Conservation (phyloP, 2,113 vertebrate species). For the Xenopus borealis region DNA sequence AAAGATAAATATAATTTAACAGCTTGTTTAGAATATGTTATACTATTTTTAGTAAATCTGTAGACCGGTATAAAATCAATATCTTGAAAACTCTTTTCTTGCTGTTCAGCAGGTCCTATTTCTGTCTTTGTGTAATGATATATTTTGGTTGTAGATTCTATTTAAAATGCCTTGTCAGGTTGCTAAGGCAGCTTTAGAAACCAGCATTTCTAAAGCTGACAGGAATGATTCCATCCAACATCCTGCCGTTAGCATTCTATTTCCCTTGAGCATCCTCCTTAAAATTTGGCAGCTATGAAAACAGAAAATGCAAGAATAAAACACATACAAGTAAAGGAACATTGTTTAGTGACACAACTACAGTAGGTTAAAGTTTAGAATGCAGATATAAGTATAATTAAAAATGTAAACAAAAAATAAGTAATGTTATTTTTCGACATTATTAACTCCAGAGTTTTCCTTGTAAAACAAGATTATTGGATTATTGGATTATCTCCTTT, state of each 20-base stretch:
- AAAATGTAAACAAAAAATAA: neutral
- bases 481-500: too few species aligned
- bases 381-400: neutral
- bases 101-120: slow-evolving; percentile 21
- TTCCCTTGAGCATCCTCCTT: slow-evolving; percentile 39
- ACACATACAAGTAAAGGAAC: slow-evolving; percentile 24
- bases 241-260: slow-evolving; percentile 38
- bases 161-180: slow-evolving; percentile 43
- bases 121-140: slow-evolving; percentile 36
- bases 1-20: too few species aligned
- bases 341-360: slow-evolving; percentile 13
- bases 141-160: slow-evolving; percentile 39
- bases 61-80: slow-evolving; percentile 6
- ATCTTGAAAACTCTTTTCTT: slow-evolving; percentile 1
- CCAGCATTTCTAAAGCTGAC: slow-evolving; percentile 40
- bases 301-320: slow-evolving; percentile 20
- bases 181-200: slow-evolving; percentile 45
- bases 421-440: too few species aligned
- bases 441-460: too few species aligned
- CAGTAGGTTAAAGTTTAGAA: slow-evolving; percentile 1
- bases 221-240: slow-evolving; percentile 45
- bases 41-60: slow-evolving; percentile 6
- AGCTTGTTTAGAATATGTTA: neutral
- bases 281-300: slow-evolving; percentile 40
- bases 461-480: too few species aligned